phyloP scores from a whole-genome alignment of 2,113 vertebrate genomes.

The Cyphomyrus plagiostoma region DNA sequence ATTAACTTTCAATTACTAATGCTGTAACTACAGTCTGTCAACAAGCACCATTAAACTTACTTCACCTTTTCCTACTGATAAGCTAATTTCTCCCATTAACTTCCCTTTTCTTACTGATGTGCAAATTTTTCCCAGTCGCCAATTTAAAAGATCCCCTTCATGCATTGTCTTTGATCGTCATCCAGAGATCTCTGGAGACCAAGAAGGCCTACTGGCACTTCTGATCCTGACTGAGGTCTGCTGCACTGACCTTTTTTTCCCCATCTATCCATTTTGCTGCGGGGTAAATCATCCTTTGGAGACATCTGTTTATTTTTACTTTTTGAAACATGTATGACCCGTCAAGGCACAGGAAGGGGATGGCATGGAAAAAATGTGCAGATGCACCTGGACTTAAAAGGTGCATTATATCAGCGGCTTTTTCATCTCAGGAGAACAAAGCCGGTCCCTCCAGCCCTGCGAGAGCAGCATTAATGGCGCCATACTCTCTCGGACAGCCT shows the following conservation, averaged over 20 bases:
- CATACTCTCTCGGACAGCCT: not conserved
- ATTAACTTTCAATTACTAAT: not conserved
- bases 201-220: not conserved
- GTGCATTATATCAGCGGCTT: not conserved
- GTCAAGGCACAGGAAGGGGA: not conserved
- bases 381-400: constrained; percentile 11
- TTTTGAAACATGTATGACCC: not conserved
- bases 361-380: not conserved
- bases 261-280: not conserved
- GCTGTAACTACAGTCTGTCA: not conserved
- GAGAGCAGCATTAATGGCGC: not conserved
- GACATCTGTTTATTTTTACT: not conserved
- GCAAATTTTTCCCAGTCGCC: not conserved
- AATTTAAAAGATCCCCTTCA: not conserved
- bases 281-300: not conserved
- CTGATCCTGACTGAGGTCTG: not conserved
- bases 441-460: not conserved
- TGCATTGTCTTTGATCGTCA: not conserved
- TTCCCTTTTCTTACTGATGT: not conserved
- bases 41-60: not conserved
- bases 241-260: not conserved
- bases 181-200: not conserved
- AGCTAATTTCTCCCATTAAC: constrained; percentile 4
- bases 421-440: constrained; percentile 21
- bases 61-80: not conserved